Evolutionary conservation across 2,113 vertebrate species (phyloP), one percentile per base, ranked within the genome.

Genomic region (Peucedramus taeniatus): DNA sequence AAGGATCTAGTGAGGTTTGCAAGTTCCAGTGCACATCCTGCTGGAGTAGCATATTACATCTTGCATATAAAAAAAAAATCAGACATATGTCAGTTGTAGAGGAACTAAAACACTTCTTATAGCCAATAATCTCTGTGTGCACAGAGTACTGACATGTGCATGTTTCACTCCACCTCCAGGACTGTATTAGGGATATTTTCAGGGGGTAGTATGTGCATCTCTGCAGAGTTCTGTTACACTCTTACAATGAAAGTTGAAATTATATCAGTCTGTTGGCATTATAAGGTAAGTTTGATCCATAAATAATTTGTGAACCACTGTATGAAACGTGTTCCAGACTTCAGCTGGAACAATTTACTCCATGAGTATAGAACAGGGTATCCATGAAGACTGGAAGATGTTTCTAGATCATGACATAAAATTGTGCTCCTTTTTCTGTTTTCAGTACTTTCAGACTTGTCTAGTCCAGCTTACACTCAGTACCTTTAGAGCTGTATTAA

Each of bases 151-250:
- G 59, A 23, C n/a, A 53, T 0, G 3, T 23, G 22, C 22, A 13
- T 22, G 60, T 71, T 87, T 80, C 19, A 31, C 33, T 53, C 10
- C 4, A 1, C 27, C 6, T 64, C n/a, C 24, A 39, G 40, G 19
- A 70, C 13, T 20, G 7, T 13, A 7, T 37, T 44, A 84, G 24
- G 8, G 9, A 42, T 14, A 72, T 63, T 80, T 93, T 83, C 80
- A 47, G 0, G 1, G 8, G 13, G 4, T 28, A n/a, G 24, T 10
- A n/a, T 15, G 4, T 45, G 7, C 40, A 57, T 6, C 14, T 75
- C 54, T 60, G 26, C 56, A 71, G 31, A 91, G 10, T 60, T 84
- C 37, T 82, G 10, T 23, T 23, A 24, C 22, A 44, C 24, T 33
- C 13, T 64, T 50, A 42, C 27, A 87, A 37, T 16, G 8, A 14